Conservation (phyloP, 2,797 vertebrate genomes). For the Argyrosomus regius region DNA sequence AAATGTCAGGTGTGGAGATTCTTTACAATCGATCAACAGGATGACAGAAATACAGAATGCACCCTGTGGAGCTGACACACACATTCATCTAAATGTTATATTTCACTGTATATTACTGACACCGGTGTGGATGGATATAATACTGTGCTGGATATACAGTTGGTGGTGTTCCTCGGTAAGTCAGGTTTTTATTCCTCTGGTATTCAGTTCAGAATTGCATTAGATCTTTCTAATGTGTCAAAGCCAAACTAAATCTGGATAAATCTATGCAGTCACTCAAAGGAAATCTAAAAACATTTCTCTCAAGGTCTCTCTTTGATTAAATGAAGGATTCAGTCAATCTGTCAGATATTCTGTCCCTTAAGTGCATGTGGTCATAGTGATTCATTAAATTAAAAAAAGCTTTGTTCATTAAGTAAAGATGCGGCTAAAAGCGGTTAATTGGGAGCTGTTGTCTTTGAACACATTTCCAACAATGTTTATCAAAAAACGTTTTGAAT, state of each 20-base stretch:
- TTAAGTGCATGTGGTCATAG: neutral
- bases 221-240: neutral
- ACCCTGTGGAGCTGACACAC: neutral
- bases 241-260: neutral
- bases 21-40: conserved; percentile 3
- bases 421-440: neutral
- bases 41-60: conserved; percentile 10
- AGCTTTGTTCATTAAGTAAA: neutral
- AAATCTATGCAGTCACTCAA: neutral
- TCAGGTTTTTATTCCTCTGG: neutral
- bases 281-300: neutral
- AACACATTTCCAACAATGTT: neutral
- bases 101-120: neutral
- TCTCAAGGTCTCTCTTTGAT: neutral
- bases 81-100: neutral
- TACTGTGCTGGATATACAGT: conserved; percentile 1
- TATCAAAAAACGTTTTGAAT: neutral
- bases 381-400: neutral
- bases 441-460: neutral
- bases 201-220: neutral
- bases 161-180: neutral
- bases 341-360: neutral
- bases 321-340: neutral
- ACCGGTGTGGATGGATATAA: neutral
- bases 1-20: neutral